Base-by-base conservation (phyloP, 2,888 invertebrate genomes). In the Quadriops clusia region DNA sequence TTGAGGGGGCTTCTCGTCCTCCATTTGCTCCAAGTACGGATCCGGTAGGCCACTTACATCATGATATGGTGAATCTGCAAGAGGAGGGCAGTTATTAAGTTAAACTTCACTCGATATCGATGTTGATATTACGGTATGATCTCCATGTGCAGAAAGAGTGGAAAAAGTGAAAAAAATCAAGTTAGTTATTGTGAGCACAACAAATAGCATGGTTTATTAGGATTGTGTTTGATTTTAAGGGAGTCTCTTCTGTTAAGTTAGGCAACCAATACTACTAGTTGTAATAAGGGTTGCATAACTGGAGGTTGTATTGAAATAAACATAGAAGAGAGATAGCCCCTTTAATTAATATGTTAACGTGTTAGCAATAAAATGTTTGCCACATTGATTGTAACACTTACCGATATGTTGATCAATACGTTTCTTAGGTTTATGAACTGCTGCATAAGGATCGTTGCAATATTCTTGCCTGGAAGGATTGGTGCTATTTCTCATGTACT, bases 31-130 rank as follows among this genome's bases (percentile, higher is more conserved):
- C 71, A 81, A 72, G 64, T 86, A 89, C 25, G 85, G 82, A 65
- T 86, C 85, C 28, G 86, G 86, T 51, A 91, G 70, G 41, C 90
- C 90, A 63, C 85, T 89, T 53, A 90, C 89, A 64, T 91, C 91
- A 61, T 84, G 84, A 72, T 90, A 91, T 47, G 87, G 86, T 37
- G 89, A 87, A 70, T 90, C 90, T 84, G 66, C 26, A 63, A 56
- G 40, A 46, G 49, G 47, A 44, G 34, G 16, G 8, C 18, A 18
- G 18, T 18, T 8, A 18, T 8, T n/a, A n/a, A n/a, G n/a, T n/a
- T n/a, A n/a, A n/a, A n/a, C n/a, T n/a, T n/a, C 7, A n/a, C n/a
- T 18, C 18, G 18, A 18, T 7, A 18, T 18, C n/a, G n/a, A 18
- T 18, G n/a, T 18, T n/a, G 18, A 18, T 18, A 7, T 18, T 7